A percentile compares a stretch with the other conserved stretches of the same genome.
These are phyloP conservation scores for Eupithecia tripunctaria DNA, from an alignment of 2,888 invertebrate species.

Conservation along the genomic window DNA sequence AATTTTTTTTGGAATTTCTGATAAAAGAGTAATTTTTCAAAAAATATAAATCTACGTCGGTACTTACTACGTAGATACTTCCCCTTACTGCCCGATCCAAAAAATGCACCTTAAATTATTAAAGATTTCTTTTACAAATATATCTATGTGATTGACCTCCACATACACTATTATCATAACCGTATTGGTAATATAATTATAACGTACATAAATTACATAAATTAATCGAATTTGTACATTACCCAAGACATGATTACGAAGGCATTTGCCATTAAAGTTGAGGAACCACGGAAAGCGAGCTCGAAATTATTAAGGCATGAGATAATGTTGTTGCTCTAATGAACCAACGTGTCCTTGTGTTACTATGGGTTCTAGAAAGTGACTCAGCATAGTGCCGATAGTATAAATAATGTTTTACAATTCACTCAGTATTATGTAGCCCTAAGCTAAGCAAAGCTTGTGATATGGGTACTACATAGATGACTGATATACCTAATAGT, in stretches of 20 bases:
- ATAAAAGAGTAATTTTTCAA: no score
- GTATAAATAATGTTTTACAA: not conserved
- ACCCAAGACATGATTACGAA: constrained; percentile 70
- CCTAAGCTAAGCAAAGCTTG: no score
- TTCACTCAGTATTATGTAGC: no score
- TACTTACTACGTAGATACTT: no score
- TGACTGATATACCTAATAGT: no score
- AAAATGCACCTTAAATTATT: no score
- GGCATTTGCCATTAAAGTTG: constrained; percentile 61
- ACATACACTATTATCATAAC: not conserved
- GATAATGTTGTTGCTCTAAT: constrained; percentile 75
- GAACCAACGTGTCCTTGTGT: constrained; percentile 57
- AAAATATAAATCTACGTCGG: no score
- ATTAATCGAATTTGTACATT: constrained; percentile 7
- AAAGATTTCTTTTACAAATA: not conserved
- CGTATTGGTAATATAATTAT: not conserved
- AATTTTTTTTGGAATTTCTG: no score
- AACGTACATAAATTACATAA: not conserved
- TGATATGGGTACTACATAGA: no score
- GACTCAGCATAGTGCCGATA: not conserved
- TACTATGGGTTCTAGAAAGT: constrained; percentile 55
- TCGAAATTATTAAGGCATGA: constrained; percentile 75
- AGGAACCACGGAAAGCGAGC: constrained; percentile 64
- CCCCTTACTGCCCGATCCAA: no score
- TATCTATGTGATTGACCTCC: not conserved